A percentile compares a stretch with the other conserved stretches of the same genome.
phyloP scores from a whole-genome alignment of 1,140 invertebrate species.

The Drosophila seguyi region DNA sequence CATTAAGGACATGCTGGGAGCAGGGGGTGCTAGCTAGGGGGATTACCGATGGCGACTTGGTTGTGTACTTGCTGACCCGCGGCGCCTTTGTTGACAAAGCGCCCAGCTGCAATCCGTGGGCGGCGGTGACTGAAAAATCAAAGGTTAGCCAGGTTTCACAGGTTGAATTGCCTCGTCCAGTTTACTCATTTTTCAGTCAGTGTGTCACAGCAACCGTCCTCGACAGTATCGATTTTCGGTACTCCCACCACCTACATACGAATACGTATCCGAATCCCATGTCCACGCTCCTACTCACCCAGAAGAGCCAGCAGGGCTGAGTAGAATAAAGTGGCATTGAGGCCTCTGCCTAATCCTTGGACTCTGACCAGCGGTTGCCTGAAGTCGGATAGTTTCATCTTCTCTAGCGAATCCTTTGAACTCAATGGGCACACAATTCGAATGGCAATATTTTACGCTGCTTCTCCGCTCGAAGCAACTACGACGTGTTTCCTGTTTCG shows the following conservation, averaged over 20 bases:
- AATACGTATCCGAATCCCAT: conserved; percentile 3
- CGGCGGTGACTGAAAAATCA: conserved; percentile 36
- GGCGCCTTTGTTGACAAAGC: conserved; percentile 87
- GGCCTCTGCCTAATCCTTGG: conserved; percentile 28
- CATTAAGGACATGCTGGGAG: background rate
- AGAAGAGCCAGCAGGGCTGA: conserved; percentile 29
- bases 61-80: conserved; percentile 87
- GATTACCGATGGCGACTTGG: conserved; percentile 86
- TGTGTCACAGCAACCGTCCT: conserved; percentile 63
- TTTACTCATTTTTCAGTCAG: conserved; percentile 51
- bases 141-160: conserved; percentile 22
- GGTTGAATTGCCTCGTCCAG: conserved; percentile 36
- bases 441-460: conserved; percentile 44
- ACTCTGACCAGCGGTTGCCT: conserved; percentile 4
- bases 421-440: conserved; percentile 36
- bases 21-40: background rate
- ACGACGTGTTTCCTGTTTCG: conserved; percentile 62
- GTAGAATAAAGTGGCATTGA: conserved; percentile 13
- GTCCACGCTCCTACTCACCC: conserved; percentile 45
- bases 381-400: conserved; percentile 17
- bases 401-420: conserved; percentile 23
- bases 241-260: conserved; percentile 4
- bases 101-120: conserved; percentile 85
- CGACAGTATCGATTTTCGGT: conserved; percentile 69
- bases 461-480: conserved; percentile 36